phyloP scores from a whole-genome alignment of 2,888 invertebrate genomes.

The Galerucella pusilla region DNA sequence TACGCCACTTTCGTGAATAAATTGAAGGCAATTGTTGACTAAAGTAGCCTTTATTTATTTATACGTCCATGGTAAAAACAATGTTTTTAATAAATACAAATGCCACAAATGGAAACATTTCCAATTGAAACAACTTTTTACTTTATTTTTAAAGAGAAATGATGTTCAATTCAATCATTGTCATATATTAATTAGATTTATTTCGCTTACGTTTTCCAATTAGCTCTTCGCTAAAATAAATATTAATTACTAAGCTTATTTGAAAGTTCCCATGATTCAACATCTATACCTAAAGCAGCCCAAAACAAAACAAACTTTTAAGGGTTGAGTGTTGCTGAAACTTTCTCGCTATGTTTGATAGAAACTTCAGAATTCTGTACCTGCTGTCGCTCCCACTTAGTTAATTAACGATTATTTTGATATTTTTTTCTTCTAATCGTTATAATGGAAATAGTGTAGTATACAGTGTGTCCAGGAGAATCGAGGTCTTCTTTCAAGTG shows the following conservation, averaged over 20 bases:
- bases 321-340: neutral
- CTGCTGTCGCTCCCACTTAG: neutral
- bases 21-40: too few species aligned
- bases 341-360: neutral
- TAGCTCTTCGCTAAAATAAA: conserved; percentile 3
- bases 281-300: neutral
- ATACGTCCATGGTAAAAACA: too few species aligned
- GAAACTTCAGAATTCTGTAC: neutral
- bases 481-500: too few species aligned
- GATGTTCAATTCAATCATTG: neutral
- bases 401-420: neutral
- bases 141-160: too few species aligned
- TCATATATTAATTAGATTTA: neutral
- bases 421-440: too few species aligned
- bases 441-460: too few species aligned
- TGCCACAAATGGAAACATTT: too few species aligned
- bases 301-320: conserved; percentile 12
- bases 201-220: neutral
- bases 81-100: too few species aligned
- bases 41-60: too few species aligned
- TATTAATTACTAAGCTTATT: conserved; percentile 12
- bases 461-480: too few species aligned
- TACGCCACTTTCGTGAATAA: too few species aligned
- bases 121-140: too few species aligned
- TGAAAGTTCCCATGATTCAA: conserved; percentile 7